Evolutionary conservation across 2,888 invertebrate genomes (phyloP).

Genomic region (Timema podura): DNA sequence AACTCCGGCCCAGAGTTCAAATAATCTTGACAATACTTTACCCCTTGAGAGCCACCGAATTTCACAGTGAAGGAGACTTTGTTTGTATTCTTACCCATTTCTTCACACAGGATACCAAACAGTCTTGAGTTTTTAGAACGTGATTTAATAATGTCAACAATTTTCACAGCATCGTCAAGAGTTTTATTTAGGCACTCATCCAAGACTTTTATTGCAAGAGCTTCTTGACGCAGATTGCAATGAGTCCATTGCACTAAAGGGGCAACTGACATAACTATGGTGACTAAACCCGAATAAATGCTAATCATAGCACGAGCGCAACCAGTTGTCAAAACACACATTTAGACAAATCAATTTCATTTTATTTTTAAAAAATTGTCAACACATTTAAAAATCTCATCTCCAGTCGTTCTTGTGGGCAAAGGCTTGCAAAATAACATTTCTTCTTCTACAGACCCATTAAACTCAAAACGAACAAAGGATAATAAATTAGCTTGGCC

Average conservation of each 20-base stretch:
- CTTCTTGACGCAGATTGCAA: no score
- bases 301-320: background rate
- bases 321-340: background rate
- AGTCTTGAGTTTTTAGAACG: constrained; percentile 1
- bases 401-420: no score
- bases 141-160: background rate
- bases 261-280: background rate
- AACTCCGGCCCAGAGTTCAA: constrained; percentile 9
- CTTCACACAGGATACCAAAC: constrained; percentile 15
- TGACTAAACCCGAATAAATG: background rate
- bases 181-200: constrained; percentile 11
- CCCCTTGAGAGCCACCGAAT: constrained; percentile 21
- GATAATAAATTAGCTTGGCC: no score
- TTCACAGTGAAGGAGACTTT: constrained; percentile 20
- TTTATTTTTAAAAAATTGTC: no score
- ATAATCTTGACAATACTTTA: constrained; percentile 14
- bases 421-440: no score
- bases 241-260: background rate
- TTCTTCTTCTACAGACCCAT: background rate
- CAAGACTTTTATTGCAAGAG: background rate
- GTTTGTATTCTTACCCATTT: constrained; percentile 18
- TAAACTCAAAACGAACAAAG: background rate
- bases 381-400: no score
- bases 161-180: constrained; percentile 8
- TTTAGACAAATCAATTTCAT: background rate